Conservation (phyloP, 2,113 vertebrate species). For the Ginglymostoma cirratum region DNA sequence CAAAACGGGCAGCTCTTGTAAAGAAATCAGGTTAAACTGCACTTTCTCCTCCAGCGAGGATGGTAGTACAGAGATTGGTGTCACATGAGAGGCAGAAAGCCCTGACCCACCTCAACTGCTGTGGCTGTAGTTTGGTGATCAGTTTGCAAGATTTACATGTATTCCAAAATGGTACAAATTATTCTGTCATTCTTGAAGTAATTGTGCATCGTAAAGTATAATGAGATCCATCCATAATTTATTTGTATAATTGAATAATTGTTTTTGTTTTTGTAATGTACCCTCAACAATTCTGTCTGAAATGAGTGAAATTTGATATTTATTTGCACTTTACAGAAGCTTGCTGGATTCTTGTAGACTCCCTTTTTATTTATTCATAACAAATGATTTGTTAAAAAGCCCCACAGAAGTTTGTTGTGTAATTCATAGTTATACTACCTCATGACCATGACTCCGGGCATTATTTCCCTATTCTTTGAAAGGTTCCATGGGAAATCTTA, state of each 20-base stretch:
- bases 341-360: background rate
- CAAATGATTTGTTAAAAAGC: no score
- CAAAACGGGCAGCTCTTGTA: background rate
- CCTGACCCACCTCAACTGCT: background rate
- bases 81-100: background rate
- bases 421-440: no score
- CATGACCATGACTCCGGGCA: no score
- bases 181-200: background rate
- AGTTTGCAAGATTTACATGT: background rate
- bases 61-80: background rate
- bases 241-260: conserved; percentile 10
- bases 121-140: background rate
- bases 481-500: background rate
- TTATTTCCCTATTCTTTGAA: background rate
- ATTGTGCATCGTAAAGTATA: background rate
- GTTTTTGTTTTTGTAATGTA: background rate
- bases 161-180: background rate
- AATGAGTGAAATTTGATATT: background rate
- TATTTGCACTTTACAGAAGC: background rate
- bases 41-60: background rate
- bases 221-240: background rate
- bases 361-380: background rate
- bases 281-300: background rate
- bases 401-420: no score
- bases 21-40: background rate